Base-by-base conservation (phyloP, 2,113 vertebrate genomes). In the Phycodurus eques region DNA sequence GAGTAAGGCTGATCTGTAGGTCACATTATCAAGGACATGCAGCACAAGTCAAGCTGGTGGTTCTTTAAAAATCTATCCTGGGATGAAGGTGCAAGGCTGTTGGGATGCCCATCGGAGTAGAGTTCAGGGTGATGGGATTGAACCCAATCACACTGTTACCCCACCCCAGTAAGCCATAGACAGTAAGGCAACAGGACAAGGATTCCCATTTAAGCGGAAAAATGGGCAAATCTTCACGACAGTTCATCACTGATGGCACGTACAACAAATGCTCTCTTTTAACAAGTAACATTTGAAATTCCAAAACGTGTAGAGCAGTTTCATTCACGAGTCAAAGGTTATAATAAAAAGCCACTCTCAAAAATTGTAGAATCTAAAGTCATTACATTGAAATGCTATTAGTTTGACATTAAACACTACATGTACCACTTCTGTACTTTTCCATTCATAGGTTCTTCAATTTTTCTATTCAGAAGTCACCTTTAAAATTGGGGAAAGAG, bases 161-260 rank as follows among this genome's bases (percentile, higher is more conserved):
- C 84, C 80, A 81, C 77, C 87, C 80, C 90, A 81, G 64, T 68
- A 69, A 88, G 84, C 74, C 69, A 73, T 17, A 61, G 0, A 43
- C 0, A 35, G 67, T 85, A 91, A 87, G 81, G 85, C 85, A 80
- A 72, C 54, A 78, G 42, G 78, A 62, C 75, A 84, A 77, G 72
- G 42, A 77, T 47, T 66, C 64, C 31, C 62, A 64, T 44, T 12
- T 0, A 4, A 12, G 63, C 4, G 6, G n/a, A 46, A 43, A 66
- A 15, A 66, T 22, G 61, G 35, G 35, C 35, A 63, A 9, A 63
- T 42, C 10, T 63, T 19, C 10, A 63, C 39, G 9, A n/a, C 10
- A 12, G 10, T 42, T 64, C 1, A 43, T 64, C 9, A 22, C 31
- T 44, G 20, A 64, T 65, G 63, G 63, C 42, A 47, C 8, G 47